A percentile compares a stretch with the other conserved stretches of the same genome.
phyloP scores from a whole-genome alignment of 2,888 invertebrate species.

The Rhabditoides inermis region DNA sequence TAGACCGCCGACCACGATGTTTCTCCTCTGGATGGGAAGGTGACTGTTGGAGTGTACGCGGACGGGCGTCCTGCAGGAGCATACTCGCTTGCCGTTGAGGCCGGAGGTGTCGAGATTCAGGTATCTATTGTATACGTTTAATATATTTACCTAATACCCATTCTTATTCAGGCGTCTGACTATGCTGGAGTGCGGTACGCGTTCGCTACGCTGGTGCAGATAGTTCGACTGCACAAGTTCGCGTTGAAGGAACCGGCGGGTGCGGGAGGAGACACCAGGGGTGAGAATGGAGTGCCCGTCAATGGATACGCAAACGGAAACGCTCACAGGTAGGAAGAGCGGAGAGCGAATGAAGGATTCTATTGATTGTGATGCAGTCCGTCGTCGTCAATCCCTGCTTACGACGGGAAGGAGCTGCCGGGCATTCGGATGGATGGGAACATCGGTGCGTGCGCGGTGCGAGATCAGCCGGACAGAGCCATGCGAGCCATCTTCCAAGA shows the following conservation, averaged over 20 bases:
- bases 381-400: no score
- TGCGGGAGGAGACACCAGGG: no score
- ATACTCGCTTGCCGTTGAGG: constrained; percentile 34
- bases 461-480: constrained; percentile 60
- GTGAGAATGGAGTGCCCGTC: no score
- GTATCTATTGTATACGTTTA: not conserved
- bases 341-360: no score
- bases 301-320: no score
- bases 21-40: constrained; percentile 27
- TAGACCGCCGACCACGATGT: constrained; percentile 30
- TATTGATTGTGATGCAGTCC: no score
- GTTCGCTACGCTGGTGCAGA: constrained; percentile 39
- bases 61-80: constrained; percentile 33
- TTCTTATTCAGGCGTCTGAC: constrained; percentile 58
- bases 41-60: constrained; percentile 34
- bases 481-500: constrained; percentile 61
- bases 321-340: no score
- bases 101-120: constrained; percentile 9
- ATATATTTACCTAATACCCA: not conserved
- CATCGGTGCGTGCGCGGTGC: constrained; percentile 17
- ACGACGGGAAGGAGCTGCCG: not conserved
- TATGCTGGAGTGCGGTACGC: constrained; percentile 61
- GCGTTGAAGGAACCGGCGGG: no score
- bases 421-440: constrained; percentile 11
- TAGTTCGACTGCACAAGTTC: constrained; percentile 33